A percentile compares a stretch with the other conserved stretches of the same genome.
Evolutionary conservation across 2,888 invertebrate genomes (phyloP).

Genomic region (Noctua pronuba): DNA sequence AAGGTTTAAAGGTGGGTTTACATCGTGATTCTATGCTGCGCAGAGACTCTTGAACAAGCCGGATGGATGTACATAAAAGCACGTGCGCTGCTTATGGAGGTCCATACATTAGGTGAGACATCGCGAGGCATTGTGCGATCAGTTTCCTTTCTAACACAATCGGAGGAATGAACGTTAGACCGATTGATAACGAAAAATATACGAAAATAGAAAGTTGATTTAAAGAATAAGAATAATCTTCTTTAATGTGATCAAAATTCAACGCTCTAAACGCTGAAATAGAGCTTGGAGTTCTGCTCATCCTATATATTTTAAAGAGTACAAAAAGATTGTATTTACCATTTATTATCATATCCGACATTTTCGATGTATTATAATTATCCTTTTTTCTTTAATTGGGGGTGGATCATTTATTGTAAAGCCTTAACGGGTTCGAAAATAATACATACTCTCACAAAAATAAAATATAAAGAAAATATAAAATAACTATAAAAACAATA

Average conservation of each 20-base stretch:
- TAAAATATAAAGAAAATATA: conserved; percentile 19
- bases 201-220: not conserved
- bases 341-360: conserved; percentile 89
- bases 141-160: not conserved
- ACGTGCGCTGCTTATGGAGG: not conserved
- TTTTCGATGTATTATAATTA: conserved; percentile 62
- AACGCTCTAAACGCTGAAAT: not conserved
- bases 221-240: not conserved
- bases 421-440: conserved; percentile 6
- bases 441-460: conserved; percentile 46
- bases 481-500: conserved; percentile 41
- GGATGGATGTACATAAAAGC: not conserved
- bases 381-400: conserved; percentile 19
- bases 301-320: not conserved
- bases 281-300: conserved; percentile 2
- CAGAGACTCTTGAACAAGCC: not conserved
- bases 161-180: not conserved
- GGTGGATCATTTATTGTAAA: conserved; percentile 30
- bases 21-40: not conserved
- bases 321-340: conserved; percentile 73
- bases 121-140: not conserved
- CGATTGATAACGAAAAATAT: not conserved
- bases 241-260: not conserved
- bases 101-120: too few species aligned
- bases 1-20: not conserved